Conservation (phyloP, 2,797 vertebrate genomes). For the Cyprinodon diabolis region DNA sequence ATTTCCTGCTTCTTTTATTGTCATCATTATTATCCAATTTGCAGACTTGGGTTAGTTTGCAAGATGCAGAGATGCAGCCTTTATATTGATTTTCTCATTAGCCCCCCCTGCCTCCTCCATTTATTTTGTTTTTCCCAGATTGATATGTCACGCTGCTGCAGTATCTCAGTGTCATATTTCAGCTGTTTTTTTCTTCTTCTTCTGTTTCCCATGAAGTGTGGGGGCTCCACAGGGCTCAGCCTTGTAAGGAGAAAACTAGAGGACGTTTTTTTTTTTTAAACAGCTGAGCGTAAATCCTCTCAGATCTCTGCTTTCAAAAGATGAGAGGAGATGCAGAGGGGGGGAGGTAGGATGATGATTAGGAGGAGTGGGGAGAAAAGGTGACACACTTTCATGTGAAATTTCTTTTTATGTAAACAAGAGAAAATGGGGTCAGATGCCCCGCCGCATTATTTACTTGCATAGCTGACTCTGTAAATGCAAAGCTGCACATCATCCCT, state of each 20-base stretch:
- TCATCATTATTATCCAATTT: not conserved
- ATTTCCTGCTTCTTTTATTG: not conserved
- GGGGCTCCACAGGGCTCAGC: conserved; percentile 44
- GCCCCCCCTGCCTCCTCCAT: not conserved
- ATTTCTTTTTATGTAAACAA: conserved; percentile 46
- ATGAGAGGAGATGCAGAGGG: conserved; percentile 3
- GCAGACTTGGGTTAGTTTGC: not conserved
- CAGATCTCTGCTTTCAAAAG: conserved; percentile 22
- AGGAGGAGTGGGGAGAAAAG: conserved; percentile 7
- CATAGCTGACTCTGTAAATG: conserved; percentile 38
- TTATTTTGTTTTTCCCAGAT: conserved; percentile 30
- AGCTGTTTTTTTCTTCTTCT: conserved; percentile 29
- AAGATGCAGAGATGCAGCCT: conserved; percentile 37
- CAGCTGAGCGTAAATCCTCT: conserved; percentile 56
- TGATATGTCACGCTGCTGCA: conserved; percentile 65
- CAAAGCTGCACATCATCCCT: conserved; percentile 9
- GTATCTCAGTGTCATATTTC: conserved; percentile 65
- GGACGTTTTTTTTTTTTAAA: conserved; percentile 28
- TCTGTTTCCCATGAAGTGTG: conserved; percentile 39
- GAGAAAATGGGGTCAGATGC: conserved; percentile 60
- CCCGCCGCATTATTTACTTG: conserved; percentile 64
- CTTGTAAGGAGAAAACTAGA: conserved; percentile 52
- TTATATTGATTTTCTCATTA: conserved; percentile 65
- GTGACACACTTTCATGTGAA: conserved; percentile 32
- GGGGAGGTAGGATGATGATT: not conserved